Conservation (phyloP, 2,113 vertebrate species). For the Podarcis muralis region DNA sequence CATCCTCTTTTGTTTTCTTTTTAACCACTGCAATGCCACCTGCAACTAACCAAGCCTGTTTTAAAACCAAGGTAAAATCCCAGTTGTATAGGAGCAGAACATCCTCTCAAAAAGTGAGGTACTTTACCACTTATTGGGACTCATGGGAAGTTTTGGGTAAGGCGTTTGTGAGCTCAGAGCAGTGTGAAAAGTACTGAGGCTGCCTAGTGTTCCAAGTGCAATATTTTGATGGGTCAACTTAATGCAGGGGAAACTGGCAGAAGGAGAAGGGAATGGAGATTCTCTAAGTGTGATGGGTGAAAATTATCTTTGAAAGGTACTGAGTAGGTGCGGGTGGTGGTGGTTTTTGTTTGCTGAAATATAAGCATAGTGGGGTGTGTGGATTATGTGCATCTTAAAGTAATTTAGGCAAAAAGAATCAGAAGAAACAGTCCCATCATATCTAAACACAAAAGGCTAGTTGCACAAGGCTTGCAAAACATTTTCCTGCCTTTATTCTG, state of each 20-base stretch:
- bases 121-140: neutral
- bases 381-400: neutral
- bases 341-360: neutral
- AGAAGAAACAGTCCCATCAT: neutral
- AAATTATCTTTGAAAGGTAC: neutral
- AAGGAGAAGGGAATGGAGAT: neutral
- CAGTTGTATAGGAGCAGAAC: neutral
- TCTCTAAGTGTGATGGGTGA: neutral
- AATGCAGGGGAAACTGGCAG: neutral
- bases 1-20: neutral
- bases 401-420: neutral
- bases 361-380: neutral
- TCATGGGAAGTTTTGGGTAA: neutral
- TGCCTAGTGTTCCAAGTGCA: neutral
- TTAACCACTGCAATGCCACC: neutral
- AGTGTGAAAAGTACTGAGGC: neutral
- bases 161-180: neutral
- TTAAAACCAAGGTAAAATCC: neutral
- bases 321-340: no score
- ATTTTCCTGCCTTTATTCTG: slow-evolving; percentile 9
- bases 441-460: slow-evolving; percentile 13
- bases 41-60: neutral
- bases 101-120: neutral
- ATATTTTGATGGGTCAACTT: neutral
- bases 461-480: neutral